A percentile compares a stretch with the other conserved stretches of the same genome.
Evolutionary conservation across 2,888 invertebrate species (phyloP).

Genomic region (Liodrosophila aerea): DNA sequence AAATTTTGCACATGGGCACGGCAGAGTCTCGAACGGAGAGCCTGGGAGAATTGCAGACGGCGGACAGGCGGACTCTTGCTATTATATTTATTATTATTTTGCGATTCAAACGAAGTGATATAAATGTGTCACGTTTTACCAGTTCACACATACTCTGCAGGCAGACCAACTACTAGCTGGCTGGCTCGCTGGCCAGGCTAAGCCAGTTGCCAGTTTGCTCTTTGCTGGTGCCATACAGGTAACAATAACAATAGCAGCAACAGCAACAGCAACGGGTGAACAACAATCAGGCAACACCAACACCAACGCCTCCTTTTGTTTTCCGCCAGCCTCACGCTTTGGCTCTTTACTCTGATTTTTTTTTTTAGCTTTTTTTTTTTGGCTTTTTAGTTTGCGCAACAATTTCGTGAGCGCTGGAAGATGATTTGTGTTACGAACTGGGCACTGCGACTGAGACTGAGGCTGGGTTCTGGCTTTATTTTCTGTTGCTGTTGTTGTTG

Average conservation of each 20-base stretch:
- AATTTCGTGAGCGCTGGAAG: conserved; percentile 81
- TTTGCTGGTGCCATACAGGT: conserved; percentile 64
- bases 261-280: conserved; percentile 33
- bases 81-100: conserved; percentile 80
- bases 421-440: conserved; percentile 78
- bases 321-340: conserved; percentile 71
- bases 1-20: conserved; percentile 65
- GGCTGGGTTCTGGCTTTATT: not conserved
- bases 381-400: conserved; percentile 76
- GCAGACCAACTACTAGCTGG: conserved; percentile 59
- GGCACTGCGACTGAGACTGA: conserved; percentile 26
- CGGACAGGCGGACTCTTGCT: conserved; percentile 53
- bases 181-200: conserved; percentile 22
- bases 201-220: conserved; percentile 16
- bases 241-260: conserved; percentile 40
- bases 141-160: conserved; percentile 80
- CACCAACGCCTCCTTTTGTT: conserved; percentile 79
- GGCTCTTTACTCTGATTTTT: conserved; percentile 75
- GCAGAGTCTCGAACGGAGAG: conserved; percentile 40
- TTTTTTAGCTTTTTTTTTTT: conserved; percentile 13
- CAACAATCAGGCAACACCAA: conserved; percentile 74
- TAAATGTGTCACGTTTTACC: conserved; percentile 82
- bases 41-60: conserved; percentile 52
- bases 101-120: conserved; percentile 82
- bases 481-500: not conserved